Conservation (phyloP, 2,888 invertebrate genomes). For the Yponomeuta plumbellus region DNA sequence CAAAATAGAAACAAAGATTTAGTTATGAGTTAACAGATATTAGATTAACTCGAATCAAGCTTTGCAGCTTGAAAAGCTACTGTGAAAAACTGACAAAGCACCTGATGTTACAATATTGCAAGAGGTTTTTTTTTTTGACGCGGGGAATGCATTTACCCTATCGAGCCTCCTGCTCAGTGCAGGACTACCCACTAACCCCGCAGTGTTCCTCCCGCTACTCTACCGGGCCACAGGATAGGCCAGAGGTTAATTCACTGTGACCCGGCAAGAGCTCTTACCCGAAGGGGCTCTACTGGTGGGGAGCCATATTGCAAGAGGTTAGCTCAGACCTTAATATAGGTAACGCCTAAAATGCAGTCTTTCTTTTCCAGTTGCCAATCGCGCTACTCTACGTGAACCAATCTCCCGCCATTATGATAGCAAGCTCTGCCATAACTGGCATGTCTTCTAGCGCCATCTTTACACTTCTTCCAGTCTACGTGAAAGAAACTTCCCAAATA, state of each 20-base stretch:
- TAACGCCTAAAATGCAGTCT: not conserved
- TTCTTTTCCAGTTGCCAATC: conserved; percentile 44
- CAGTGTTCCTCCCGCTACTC: too few relatives aligned
- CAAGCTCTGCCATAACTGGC: conserved; percentile 44
- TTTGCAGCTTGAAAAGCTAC: not conserved
- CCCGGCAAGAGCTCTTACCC: too few relatives aligned
- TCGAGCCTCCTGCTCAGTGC: too few relatives aligned
- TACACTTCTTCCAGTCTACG: conserved; percentile 49
- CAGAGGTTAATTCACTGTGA: too few relatives aligned
- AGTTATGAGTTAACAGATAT: too few relatives aligned
- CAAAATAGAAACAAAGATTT: too few relatives aligned
- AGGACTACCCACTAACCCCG: too few relatives aligned
- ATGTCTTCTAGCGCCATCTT: conserved; percentile 49
- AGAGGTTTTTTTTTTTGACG: too few relatives aligned
- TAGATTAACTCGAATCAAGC: too few relatives aligned
- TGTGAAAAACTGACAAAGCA: not conserved
- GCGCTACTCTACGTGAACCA: conserved; percentile 41
- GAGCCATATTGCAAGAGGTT: not conserved
- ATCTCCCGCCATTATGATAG: conserved; percentile 34
- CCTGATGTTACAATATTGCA: not conserved
- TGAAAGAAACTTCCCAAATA: conserved; percentile 44
- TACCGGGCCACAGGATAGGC: too few relatives aligned
- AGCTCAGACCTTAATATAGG: not conserved
- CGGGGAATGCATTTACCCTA: too few relatives aligned
- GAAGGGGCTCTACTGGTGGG: too few relatives aligned